Conservation (phyloP, 2,888 invertebrate genomes). For the Chalcis sispes region DNA sequence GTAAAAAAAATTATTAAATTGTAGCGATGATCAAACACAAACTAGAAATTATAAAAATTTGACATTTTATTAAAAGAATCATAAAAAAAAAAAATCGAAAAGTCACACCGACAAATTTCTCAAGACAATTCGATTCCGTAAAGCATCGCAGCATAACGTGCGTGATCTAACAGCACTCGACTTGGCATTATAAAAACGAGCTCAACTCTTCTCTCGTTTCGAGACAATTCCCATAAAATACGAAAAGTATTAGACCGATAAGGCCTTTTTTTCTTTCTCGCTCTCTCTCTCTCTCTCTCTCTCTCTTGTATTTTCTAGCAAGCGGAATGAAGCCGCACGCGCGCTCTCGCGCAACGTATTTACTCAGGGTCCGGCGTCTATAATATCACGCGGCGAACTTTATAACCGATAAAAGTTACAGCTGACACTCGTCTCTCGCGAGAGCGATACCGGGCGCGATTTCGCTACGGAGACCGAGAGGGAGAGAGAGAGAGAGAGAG, state of each 20-base stretch:
- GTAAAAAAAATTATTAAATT: too few species aligned
- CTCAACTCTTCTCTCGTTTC: constrained; percentile 9
- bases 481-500: neutral
- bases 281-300: constrained; percentile 42
- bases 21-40: too few species aligned
- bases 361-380: constrained; percentile 61
- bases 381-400: constrained; percentile 68
- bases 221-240: constrained; percentile 66
- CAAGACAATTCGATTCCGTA: constrained; percentile 1
- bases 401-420: constrained; percentile 74
- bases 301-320: too few species aligned
- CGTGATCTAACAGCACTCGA: constrained; percentile 13
- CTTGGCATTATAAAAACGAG: constrained; percentile 49
- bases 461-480: neutral
- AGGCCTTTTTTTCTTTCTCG: constrained; percentile 55
- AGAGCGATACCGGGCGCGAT: constrained; percentile 61
- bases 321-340: constrained; percentile 30
- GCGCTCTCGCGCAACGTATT: too few species aligned
- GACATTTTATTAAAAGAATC: too few species aligned
- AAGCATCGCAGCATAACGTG: neutral
- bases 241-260: constrained; percentile 73
- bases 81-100: too few species aligned
- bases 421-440: constrained; percentile 67
- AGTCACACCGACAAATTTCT: neutral
- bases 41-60: too few species aligned